These are phyloP conservation scores for Neria commutata DNA, from an alignment of 2,888 invertebrate species.

Conservation along the genomic window DNA sequence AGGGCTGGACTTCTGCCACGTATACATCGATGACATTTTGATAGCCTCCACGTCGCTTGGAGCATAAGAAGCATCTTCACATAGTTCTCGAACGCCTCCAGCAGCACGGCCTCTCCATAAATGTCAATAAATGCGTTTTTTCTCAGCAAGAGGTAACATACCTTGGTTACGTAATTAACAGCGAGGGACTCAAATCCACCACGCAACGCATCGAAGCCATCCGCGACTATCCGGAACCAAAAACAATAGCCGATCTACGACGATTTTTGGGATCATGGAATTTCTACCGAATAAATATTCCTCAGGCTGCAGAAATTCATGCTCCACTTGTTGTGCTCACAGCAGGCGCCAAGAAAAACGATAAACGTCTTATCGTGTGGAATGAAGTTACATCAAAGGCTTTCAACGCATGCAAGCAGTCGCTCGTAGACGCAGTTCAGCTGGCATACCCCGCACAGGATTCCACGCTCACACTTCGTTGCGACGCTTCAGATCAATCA, in stretches of 20 bases:
- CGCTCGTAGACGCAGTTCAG: not conserved
- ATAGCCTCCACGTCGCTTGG: not conserved
- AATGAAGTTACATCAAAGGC: not conserved
- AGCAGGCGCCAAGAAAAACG: slow-evolving; percentile 13
- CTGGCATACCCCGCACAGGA: not conserved
- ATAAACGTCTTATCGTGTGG: slow-evolving; percentile 4
- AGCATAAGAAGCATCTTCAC: slow-evolving; percentile 1
- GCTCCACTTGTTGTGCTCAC: slow-evolving; percentile 13
- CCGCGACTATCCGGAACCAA: not conserved
- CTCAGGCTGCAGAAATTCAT: slow-evolving; percentile 11
- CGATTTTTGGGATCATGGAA: slow-evolving; percentile 20
- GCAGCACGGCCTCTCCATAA: slow-evolving; percentile 2
- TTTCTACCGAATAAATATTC: slow-evolving; percentile 20
- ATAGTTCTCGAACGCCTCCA: slow-evolving; percentile 5
- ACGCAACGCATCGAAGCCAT: slow-evolving; percentile 10
- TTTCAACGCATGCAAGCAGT: slow-evolving; percentile 2
- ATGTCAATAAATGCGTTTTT: slow-evolving; percentile 8
- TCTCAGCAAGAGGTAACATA: slow-evolving; percentile 1
- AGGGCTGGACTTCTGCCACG: slow-evolving; percentile 7
- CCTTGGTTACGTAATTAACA: slow-evolving; percentile 11
- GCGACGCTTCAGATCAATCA: slow-evolving; percentile 50
- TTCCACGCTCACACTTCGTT: slow-evolving; percentile 35
- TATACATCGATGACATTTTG: slow-evolving; percentile 11
- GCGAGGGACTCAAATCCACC: not conserved
- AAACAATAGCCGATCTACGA: slow-evolving; percentile 11